Evolutionary conservation across 92 coral and sea anemone genomes (phyloP).

Genomic region (Zoanthus gigantus): DNA sequence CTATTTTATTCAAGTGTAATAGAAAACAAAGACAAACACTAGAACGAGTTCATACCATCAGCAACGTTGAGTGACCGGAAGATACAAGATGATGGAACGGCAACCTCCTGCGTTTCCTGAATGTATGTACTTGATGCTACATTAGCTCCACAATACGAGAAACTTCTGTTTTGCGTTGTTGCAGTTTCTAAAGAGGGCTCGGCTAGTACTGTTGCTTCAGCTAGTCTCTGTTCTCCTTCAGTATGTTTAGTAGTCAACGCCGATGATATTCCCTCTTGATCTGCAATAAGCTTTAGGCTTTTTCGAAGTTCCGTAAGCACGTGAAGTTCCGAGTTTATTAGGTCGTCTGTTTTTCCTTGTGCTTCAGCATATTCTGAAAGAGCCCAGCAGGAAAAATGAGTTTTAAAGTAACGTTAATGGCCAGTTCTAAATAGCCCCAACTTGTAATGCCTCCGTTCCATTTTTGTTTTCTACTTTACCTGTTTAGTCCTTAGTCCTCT

Average conservation of each 20-base stretch:
- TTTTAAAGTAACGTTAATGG: too few relatives aligned
- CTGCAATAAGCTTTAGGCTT: conserved; percentile 33
- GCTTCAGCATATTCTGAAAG: conserved; percentile 24
- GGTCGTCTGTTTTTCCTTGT: neutral
- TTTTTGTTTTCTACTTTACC: too few relatives aligned
- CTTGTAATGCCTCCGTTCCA: too few relatives aligned
- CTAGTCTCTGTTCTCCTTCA: neutral
- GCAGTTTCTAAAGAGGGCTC: neutral
- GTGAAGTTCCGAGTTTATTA: neutral
- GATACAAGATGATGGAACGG: neutral
- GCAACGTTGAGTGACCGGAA: neutral
- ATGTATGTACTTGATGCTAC: neutral
- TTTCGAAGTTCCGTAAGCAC: conserved; percentile 9
- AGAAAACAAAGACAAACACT: neutral
- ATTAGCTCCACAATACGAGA: neutral
- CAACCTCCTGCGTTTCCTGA: neutral
- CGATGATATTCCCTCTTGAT: neutral
- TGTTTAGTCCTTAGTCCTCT: too few relatives aligned
- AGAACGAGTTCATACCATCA: neutral
- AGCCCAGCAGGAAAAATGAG: neutral
- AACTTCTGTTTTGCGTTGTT: neutral
- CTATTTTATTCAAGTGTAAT: neutral
- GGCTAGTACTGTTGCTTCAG: neutral
- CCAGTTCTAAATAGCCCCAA: too few relatives aligned
- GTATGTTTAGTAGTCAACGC: neutral